Conservation (phyloP, 2,113 vertebrate genomes). For the Ammodytes marinus region DNA sequence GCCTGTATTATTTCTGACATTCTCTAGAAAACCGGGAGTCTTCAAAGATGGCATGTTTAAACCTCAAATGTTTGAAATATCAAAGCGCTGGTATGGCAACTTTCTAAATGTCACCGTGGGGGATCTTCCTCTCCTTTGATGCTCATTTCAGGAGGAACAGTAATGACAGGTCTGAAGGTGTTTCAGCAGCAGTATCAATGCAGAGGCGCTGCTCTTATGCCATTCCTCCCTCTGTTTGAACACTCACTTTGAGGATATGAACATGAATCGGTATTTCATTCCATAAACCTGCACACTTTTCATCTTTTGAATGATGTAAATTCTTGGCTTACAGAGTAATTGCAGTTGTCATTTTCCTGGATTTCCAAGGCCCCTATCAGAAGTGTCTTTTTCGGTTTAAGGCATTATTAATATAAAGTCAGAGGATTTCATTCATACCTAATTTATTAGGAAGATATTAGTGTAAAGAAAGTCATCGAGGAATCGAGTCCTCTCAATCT, state of each 20-base stretch:
- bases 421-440: conserved; percentile 42
- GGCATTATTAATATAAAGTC: conserved; percentile 32
- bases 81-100: conserved; percentile 79
- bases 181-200: conserved; percentile 68
- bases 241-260: conserved; percentile 75
- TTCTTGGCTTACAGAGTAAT: conserved; percentile 58
- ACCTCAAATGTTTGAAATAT: conserved; percentile 82
- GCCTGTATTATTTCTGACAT: conserved; percentile 79
- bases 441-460: conserved; percentile 36
- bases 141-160: conserved; percentile 73
- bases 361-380: conserved; percentile 47
- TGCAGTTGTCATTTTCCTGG: conserved; percentile 61
- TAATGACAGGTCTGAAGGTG: conserved; percentile 76
- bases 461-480: conserved; percentile 31
- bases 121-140: conserved; percentile 78
- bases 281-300: conserved; percentile 58
- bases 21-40: conserved; percentile 66
- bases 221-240: conserved; percentile 62
- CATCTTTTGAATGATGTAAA: conserved; percentile 64
- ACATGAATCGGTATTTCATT: conserved; percentile 65
- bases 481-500: conserved; percentile 42
- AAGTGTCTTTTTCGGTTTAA: conserved; percentile 37
- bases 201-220: conserved; percentile 52
- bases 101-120: conserved; percentile 82
- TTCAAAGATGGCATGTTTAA: conserved; percentile 80